A percentile compares a stretch with the other conserved stretches of the same genome.
Conservation (phyloP, 2,113 vertebrate species). For the Cyphomyrus plagiostoma region DNA sequence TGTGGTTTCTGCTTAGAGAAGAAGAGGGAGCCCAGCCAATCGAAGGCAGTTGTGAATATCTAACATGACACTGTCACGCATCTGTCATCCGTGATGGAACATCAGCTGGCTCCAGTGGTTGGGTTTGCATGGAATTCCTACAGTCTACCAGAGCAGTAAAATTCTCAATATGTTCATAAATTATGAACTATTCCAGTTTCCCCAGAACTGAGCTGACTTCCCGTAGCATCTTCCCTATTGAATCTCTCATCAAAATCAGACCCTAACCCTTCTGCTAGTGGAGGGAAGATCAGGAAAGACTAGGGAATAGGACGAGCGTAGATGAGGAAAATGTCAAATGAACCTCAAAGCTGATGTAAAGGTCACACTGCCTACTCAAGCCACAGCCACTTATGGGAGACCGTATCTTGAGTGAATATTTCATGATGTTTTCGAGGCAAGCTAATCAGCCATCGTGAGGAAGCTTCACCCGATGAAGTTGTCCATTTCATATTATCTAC, state of each 20-base stretch:
- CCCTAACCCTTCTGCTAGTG: not conserved
- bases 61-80: not conserved
- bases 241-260: not conserved
- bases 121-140: not conserved
- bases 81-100: not conserved
- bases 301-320: not conserved
- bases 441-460: not conserved
- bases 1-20: not conserved
- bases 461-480: not conserved
- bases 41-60: not conserved
- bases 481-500: not conserved
- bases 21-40: not conserved
- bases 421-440: conserved; percentile 4
- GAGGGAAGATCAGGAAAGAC: not conserved
- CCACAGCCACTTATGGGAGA: not conserved
- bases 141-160: conserved; percentile 6
- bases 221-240: not conserved
- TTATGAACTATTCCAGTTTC: not conserved
- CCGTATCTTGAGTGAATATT: not conserved
- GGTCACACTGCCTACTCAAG: not conserved
- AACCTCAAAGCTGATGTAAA: not conserved
- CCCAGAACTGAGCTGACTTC: not conserved
- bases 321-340: not conserved
- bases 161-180: conserved; percentile 15
- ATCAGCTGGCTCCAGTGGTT: not conserved